Evolutionary conservation across 2,888 invertebrate species (phyloP), one percentile per base, ranked within the genome.

Genomic region (Anorthoa munda): DNA sequence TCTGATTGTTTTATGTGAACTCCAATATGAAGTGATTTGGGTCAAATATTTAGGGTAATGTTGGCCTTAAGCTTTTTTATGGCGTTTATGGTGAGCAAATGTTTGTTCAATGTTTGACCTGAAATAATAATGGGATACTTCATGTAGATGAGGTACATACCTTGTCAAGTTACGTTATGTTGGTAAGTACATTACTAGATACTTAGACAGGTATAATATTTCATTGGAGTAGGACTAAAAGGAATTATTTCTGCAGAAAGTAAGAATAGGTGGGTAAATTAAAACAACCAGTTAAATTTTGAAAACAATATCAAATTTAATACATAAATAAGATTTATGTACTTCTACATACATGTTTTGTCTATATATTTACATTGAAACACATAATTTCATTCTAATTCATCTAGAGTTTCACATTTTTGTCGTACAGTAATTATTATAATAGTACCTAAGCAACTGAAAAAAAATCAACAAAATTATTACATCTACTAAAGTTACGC

Each of bases 261-360:
- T 45, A 4, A 66, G 4, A n/a, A 31, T 13, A 46, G 17, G 21
- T 15, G 18, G 56, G 55, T 26, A 60, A 63, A 92, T 94, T 93
- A 89, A 96, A 94, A 95, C 94, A 91, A 90, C 89, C 82, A 89
- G 88, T 91, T 90, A 92, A 95, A 95, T 96, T 96, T 95, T 95
- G 95, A 96, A 96, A 96, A 96, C 96, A 96, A 96, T 96, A 96
- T 96, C 96, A 96, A 96, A 96, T 96, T 95, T 96, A 96, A 95
- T 96, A 96, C 96, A 95, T 96, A 96, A 96, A 96, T 96, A 96
- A 93, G 87, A 95, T 95, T 95, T 96, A 96, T 96, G 95, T 96
- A 95, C 91, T 90, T 93, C 95, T 95, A 95, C 95, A 95, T 95
- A 95, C 94, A 95, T 93, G 95, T 94, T 95, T 94, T 94, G 87